These are phyloP conservation scores for Eulemur rufifrons DNA, from an alignment of 2,113 vertebrate species.

Conservation along the genomic window DNA sequence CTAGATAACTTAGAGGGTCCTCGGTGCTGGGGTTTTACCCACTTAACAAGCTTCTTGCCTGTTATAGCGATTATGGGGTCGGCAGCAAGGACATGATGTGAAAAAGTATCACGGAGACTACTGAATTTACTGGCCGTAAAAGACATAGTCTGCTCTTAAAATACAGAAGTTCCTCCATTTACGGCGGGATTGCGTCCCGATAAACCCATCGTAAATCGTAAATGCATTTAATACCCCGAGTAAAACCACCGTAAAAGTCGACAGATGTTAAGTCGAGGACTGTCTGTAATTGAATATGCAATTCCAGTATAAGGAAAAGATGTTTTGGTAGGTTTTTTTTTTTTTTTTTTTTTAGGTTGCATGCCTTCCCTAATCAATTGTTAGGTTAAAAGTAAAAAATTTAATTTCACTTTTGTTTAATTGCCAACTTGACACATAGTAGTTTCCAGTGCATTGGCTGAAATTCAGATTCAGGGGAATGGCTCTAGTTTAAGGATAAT, in stretches of 20 bases:
- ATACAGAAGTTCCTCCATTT: neutral
- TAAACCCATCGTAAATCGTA: neutral
- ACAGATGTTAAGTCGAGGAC: neutral
- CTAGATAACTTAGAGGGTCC: neutral
- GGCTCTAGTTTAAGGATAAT: neutral
- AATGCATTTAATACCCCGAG: neutral
- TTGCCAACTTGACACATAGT: neutral
- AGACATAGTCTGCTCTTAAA: neutral
- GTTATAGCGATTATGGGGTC: neutral
- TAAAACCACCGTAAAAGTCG: neutral
- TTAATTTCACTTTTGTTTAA: neutral
- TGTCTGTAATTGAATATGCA: neutral
- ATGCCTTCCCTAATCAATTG: neutral
- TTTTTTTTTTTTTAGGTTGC: neutral
- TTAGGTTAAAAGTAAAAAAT: neutral
- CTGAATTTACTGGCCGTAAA: no score
- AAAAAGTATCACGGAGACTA: neutral
- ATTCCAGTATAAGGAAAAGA: fast-evolving
- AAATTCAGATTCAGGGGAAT: neutral
- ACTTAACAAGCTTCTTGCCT: no score
- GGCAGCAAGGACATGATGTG: fast-evolving
- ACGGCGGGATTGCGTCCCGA: neutral
- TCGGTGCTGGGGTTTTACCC: neutral
- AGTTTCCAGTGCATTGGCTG: neutral
- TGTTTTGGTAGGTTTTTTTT: neutral